Conservation (phyloP, 2,797 vertebrate species). For the Macropus fuliginosus region DNA sequence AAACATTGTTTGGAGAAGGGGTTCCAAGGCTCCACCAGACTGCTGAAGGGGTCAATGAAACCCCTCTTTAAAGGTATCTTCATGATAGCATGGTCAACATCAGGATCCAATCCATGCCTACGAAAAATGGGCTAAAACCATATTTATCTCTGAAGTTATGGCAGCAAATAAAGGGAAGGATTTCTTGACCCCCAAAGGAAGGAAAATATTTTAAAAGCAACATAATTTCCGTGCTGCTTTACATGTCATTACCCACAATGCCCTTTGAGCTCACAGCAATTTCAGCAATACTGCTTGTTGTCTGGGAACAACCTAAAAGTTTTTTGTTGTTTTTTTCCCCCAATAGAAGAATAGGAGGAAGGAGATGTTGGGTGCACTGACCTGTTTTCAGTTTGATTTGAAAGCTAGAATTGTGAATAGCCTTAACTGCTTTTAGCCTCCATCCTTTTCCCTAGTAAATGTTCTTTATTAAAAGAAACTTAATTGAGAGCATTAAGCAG, state of each 20-base stretch:
- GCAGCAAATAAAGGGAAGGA: neutral
- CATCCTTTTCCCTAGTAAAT: neutral
- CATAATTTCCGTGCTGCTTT: neutral
- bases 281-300: neutral
- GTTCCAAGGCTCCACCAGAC: neutral
- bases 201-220: conserved; percentile 1
- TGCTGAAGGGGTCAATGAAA: neutral
- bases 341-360: neutral
- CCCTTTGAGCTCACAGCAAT: neutral
- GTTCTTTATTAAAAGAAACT: conserved; percentile 3
- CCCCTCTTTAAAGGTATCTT: neutral
- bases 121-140: neutral
- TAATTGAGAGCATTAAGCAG: neutral
- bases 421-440: neutral
- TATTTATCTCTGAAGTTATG: neutral
- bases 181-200: neutral
- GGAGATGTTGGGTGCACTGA: neutral
- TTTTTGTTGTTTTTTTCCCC: neutral
- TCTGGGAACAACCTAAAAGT: conserved; percentile 2
- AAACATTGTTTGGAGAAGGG: neutral
- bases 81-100: neutral
- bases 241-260: neutral
- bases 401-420: neutral
- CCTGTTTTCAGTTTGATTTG: neutral
- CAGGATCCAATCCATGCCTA: neutral